Percentiles rank a stretch among this genome's conserved stretches.
Evolutionary conservation across 2,113 vertebrate species (phyloP).

Genomic region (Hippolais icterina): DNA sequence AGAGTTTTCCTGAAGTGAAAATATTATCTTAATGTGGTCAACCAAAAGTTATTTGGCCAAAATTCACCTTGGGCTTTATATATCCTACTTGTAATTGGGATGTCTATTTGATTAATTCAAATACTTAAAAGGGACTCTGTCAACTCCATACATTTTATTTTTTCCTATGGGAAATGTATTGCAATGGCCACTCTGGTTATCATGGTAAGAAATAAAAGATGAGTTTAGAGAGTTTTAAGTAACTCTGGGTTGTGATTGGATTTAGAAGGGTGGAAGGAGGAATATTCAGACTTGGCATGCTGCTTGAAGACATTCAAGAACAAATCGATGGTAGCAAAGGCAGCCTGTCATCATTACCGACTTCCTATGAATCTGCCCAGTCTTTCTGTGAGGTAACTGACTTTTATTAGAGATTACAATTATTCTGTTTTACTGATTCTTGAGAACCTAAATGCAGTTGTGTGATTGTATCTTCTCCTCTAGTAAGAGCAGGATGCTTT

Average conservation of each 20-base stretch:
- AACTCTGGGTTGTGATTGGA: conserved; percentile 5
- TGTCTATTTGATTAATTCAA: neutral
- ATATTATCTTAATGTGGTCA: neutral
- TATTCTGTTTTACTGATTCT: neutral
- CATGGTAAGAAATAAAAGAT: neutral
- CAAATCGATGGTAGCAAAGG: conserved; percentile 72
- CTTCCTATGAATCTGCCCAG: neutral
- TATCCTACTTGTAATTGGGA: neutral
- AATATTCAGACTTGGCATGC: conserved; percentile 85
- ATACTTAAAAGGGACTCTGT: neutral
- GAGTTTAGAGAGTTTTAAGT: neutral
- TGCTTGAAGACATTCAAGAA: conserved; percentile 84
- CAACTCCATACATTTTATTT: neutral
- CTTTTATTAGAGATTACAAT: neutral
- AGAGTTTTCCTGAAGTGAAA: neutral
- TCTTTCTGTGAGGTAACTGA: conserved; percentile 77
- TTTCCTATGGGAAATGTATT: neutral
- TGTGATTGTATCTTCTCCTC: neutral
- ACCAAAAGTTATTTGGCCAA: neutral
- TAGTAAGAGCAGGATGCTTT: neutral
- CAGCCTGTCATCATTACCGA: conserved; percentile 20
- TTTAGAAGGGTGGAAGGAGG: conserved; percentile 84
- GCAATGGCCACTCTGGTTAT: neutral
- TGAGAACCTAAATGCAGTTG: neutral
- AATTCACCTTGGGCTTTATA: neutral